These are phyloP conservation scores for Microchrysa polita DNA, from an alignment of 2,888 invertebrate genomes.

Conservation along the genomic window DNA sequence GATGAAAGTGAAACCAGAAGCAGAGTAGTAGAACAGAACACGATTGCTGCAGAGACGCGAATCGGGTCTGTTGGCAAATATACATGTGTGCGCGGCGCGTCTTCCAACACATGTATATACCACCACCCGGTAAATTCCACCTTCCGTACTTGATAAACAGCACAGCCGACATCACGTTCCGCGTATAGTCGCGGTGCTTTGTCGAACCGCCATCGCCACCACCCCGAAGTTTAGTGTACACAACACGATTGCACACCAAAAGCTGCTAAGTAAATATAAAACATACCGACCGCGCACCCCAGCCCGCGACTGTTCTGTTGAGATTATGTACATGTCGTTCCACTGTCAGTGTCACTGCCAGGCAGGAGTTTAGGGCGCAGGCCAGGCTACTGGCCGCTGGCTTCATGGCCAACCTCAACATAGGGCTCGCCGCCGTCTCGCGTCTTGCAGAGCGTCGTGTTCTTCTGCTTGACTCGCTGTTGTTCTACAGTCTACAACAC, in stretches of 20 bases:
- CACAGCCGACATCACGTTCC: no score
- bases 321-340: not conserved
- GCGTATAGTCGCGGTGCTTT: no score
- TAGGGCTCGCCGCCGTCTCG: not conserved
- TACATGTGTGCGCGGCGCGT: not conserved
- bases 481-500: no score
- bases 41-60: constrained; percentile 15
- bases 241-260: no score
- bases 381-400: not conserved
- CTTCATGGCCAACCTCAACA: constrained; percentile 35
- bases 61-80: not conserved
- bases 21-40: not conserved
- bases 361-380: constrained; percentile 6
- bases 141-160: no score
- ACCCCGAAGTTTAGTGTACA: no score
- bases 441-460: constrained; percentile 16
- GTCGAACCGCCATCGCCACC: no score
- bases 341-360: constrained; percentile 16
- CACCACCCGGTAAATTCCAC: constrained; percentile 8
- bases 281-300: not conserved
- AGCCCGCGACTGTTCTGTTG: no score
- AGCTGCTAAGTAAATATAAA: constrained; percentile 7
- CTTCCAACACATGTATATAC: not conserved
- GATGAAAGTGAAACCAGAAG: constrained; percentile 50
- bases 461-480: not conserved